Base-by-base conservation (phyloP, 2,888 invertebrate species). In the Clitarchus hookeri region DNA sequence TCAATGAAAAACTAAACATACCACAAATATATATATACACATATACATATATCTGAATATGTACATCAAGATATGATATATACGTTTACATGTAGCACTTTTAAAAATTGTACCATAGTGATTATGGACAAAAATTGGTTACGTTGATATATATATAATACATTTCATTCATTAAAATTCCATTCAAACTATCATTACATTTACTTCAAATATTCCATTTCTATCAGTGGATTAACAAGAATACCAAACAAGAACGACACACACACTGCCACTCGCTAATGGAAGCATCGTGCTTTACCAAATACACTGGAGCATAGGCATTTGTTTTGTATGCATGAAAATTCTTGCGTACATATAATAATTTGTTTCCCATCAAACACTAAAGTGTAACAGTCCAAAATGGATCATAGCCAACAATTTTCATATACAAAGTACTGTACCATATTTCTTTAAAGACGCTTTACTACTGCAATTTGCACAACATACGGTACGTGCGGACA, bases 11-110 rank as follows among this genome's bases (percentile, higher is more conserved):
- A 65, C n/a, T 65, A 65, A 65, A 65, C n/a, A 65, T 65, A 65
- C 19, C 65, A 65, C 65, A 65, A 65, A 65, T 65, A 65, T 65
- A 65, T 65, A 65, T 65, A 65, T 26, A 82, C 25, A 65, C 82
- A 82, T 82, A 82, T 82, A 82, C 82, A 27, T 82, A 82, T 82
- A 65, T 65, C 65, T 65, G 65, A 82, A 82, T 82, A 82, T 82
- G 27, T 82, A 82, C 82, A 82, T 36, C 27, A 82, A 82, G 27
- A 79, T 79, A 26, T 23, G 27, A 26, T 82, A 82, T 82, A 82
- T 82, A 26, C 25, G 44, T 82, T 82, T 26, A 44, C 19, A 23
- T 82, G 0, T n/a, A 23, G 44, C 44, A 82, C 44, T 36, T 82
- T 44, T 82, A 82, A 82, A 82, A 82, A 82, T 65, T 82, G 36